A percentile compares a stretch with the other conserved stretches of the same genome.
Conservation (phyloP, 2,113 vertebrate species). For the Pyrgilauda ruficollis region DNA sequence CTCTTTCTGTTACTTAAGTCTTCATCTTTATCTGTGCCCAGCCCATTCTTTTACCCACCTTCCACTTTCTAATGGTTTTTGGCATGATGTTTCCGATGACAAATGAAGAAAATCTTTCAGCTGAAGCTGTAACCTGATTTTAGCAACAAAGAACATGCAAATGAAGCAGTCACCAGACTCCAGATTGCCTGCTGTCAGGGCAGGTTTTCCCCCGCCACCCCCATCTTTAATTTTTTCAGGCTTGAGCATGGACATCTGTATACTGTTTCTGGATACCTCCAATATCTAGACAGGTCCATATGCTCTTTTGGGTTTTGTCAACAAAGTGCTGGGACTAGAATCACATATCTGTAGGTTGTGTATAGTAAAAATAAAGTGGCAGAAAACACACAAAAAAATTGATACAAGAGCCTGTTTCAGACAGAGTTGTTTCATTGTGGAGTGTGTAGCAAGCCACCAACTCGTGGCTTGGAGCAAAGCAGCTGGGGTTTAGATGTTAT, state of each 20-base stretch:
- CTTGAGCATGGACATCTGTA: not conserved
- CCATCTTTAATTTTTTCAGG: not conserved
- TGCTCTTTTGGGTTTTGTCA: slow-evolving; percentile 23
- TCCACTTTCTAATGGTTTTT: not conserved
- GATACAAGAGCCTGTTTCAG: not conserved
- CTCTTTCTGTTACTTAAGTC: not conserved
- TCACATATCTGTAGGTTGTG: not conserved
- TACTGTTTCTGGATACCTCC: slow-evolving; percentile 5
- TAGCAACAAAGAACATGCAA: slow-evolving; percentile 8
- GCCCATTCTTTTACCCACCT: not conserved
- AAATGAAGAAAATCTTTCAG: not conserved
- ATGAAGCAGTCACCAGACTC: not conserved
- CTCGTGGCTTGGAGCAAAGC: not conserved
- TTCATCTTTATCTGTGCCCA: not conserved
- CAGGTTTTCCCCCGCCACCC: not conserved
- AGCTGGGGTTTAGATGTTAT: not conserved
- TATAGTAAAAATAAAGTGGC: not conserved
- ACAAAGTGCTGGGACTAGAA: not conserved
- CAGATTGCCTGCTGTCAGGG: slow-evolving; percentile 37
- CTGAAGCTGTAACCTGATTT: not conserved
- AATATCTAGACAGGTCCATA: slow-evolving; percentile 13
- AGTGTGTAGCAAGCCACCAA: not conserved
- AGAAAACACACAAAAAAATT: not conserved
- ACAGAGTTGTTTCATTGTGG: not conserved
- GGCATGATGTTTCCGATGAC: accelerated